Base-by-base conservation (phyloP, 2,113 vertebrate species). In the Entomyzon cyanotis region DNA sequence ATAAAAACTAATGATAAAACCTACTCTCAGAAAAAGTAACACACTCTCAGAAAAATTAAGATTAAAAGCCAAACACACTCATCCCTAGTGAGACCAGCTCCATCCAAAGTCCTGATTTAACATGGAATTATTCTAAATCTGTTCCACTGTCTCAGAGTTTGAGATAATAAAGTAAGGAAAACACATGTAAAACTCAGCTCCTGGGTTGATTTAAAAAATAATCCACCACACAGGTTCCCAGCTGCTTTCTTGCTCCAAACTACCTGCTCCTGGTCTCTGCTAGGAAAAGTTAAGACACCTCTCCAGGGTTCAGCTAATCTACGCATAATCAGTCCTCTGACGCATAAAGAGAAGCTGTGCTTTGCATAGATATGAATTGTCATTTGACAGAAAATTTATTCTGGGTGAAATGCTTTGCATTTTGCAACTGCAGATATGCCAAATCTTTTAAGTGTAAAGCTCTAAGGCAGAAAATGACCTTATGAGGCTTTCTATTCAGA, bases 381-480 rank as follows among this genome's bases (percentile, higher is more conserved):
- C 79, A 56, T 89, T 88, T 84, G 77, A 62, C 70, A 91, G 84
- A 52, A 94, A 95, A 94, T 95, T 46, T 86, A 95, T 95, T 96
- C 90, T 64, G 69, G 60, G 56, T 88, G 53, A 89, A 90, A 94
- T 64, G 42, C 30, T 91, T 64, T 27, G 15, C 55, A 58, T 92
- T 94, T 95, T 84, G 35, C 62, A 92, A 86, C 67, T 76, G 55
- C 58, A 95, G 71, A 90, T 90, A 94, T 59, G 87, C 35, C 41
- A 85, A 58, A 49, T 78, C 83, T 85, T 87, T 88, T 70, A 95
- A 91, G 73, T 91, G 42, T 23, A 89, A 90, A 94, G 31, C 70
- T 91, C 39, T 77, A 95, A 84, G 69, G 50, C 81, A 90, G 88
- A 95, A 93, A 95, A 95, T 91, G 93, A 96, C 92, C 94, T 81